Evolutionary conservation across 1,140 invertebrate species (phyloP).

Genomic region (Aphaenogaster ashmeadi): DNA sequence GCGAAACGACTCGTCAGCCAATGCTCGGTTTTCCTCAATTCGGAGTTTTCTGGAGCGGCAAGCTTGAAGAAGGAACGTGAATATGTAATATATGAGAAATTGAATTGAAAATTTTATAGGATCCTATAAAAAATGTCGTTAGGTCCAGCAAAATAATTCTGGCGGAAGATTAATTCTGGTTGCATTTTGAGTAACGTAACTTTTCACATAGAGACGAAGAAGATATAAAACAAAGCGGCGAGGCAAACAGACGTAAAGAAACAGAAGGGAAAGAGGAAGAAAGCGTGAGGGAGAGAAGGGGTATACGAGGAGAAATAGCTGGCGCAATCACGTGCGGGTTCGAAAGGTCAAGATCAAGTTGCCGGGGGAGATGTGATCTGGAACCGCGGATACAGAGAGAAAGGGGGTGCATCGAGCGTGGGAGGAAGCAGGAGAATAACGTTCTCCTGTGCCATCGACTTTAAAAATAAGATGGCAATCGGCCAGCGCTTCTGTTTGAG

Average conservation of each 20-base stretch:
- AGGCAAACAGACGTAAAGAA: neutral
- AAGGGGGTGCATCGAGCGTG: constrained; percentile 57
- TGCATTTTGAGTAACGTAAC: neutral
- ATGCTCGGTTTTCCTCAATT: constrained; percentile 49
- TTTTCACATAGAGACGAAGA: neutral
- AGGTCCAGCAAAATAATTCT: neutral
- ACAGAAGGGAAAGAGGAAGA: neutral
- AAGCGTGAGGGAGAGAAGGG: constrained; percentile 45
- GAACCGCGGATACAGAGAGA: constrained; percentile 61
- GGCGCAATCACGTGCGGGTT: constrained; percentile 70
- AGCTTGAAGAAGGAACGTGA: neutral
- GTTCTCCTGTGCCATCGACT: constrained; percentile 30
- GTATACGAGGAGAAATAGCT: constrained; percentile 58
- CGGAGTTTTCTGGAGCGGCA: constrained; percentile 13
- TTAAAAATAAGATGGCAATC: constrained; percentile 77
- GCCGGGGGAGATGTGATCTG: constrained; percentile 67
- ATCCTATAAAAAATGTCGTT: neutral
- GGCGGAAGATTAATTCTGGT: neutral
- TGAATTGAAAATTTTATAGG: constrained; percentile 15
- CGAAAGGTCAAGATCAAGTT: constrained; percentile 78
- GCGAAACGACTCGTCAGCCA: constrained; percentile 62
- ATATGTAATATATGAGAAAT: neutral
- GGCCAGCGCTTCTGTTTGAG: constrained; percentile 75
- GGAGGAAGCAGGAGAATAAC: constrained; percentile 45
- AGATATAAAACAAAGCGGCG: neutral